phyloP scores from a whole-genome alignment of 2,888 invertebrate species.

The Cheilosia grossa region DNA sequence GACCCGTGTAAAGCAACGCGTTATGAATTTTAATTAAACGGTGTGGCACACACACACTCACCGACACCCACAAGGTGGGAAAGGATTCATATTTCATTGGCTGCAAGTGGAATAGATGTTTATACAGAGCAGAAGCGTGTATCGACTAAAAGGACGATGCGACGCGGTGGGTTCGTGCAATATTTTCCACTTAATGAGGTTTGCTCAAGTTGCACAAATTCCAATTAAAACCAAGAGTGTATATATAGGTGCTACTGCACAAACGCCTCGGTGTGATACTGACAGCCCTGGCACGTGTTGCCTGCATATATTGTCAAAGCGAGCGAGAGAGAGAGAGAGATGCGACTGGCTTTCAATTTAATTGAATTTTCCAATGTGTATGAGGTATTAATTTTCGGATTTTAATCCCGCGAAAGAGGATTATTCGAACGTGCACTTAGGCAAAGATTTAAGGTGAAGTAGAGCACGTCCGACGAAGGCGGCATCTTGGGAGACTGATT shows the following conservation, averaged over 20 bases:
- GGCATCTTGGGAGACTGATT: too few species aligned
- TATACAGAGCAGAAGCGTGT: not conserved
- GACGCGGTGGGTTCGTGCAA: slow-evolving; percentile 25
- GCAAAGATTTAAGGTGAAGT: not conserved
- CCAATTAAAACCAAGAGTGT: slow-evolving; percentile 51
- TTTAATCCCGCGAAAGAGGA: slow-evolving; percentile 47
- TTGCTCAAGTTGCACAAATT: slow-evolving; percentile 61
- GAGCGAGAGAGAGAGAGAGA: not conserved
- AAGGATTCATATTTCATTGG: slow-evolving; percentile 30
- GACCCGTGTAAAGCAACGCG: slow-evolving; percentile 14
- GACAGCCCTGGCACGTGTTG: slow-evolving; percentile 25
- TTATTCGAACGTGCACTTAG: slow-evolving; percentile 13
- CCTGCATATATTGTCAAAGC: not conserved
- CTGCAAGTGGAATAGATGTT: slow-evolving; percentile 10
- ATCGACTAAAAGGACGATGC: slow-evolving; percentile 23
- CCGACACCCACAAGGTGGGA: too few species aligned
- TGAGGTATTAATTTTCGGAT: slow-evolving; percentile 36
- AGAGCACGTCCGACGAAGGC: not conserved
- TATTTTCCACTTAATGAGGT: slow-evolving; percentile 64
- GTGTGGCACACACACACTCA: slow-evolving; percentile 2
- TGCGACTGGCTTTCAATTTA: slow-evolving; percentile 34
- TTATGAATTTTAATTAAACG: slow-evolving; percentile 59
- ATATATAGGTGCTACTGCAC: not conserved
- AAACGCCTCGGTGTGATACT: not conserved
- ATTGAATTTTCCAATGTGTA: slow-evolving; percentile 62